A percentile compares a stretch with the other conserved stretches of the same genome.
phyloP scores from a whole-genome alignment of 2,888 invertebrate species.

The Stenichneumon culpator region DNA sequence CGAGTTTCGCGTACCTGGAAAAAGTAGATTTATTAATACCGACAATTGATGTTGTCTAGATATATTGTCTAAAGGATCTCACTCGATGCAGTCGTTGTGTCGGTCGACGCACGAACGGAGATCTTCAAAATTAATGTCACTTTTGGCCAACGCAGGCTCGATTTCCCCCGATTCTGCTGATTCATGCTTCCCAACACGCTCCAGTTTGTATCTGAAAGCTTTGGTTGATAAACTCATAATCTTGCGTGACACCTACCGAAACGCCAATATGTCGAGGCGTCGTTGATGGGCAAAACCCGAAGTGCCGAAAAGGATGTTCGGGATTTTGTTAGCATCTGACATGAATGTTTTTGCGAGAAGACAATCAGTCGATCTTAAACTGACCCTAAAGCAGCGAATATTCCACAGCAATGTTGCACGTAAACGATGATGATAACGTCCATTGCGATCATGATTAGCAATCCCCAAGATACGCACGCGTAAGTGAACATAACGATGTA shows the following conservation, averaged over 20 bases:
- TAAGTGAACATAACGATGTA: too few relatives aligned
- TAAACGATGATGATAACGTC: too few relatives aligned
- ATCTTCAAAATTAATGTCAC: slow-evolving; percentile 8
- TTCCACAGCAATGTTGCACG: too few relatives aligned
- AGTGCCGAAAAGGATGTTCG: too few relatives aligned
- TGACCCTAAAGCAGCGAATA: slow-evolving; percentile 41
- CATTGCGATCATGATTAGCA: too few relatives aligned
- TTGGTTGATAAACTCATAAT: too few relatives aligned
- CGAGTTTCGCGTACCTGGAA: not conserved
- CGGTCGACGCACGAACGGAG: slow-evolving; percentile 30
- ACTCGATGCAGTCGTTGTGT: slow-evolving; percentile 48
- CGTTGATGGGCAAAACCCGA: too few relatives aligned
- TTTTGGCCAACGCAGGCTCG: not conserved
- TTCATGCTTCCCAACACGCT: slow-evolving; percentile 10
- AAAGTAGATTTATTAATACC: not conserved
- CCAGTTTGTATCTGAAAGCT: slow-evolving; percentile 26
- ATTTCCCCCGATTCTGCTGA: not conserved
- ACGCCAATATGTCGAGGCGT: too few relatives aligned
- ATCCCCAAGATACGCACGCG: too few relatives aligned
- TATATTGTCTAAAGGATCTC: too few relatives aligned
- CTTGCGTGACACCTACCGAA: too few relatives aligned
- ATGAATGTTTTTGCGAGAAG: too few relatives aligned
- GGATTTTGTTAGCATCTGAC: not conserved
- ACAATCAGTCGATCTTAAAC: not conserved
- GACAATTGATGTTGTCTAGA: not conserved